phyloP scores from a whole-genome alignment of 2,888 invertebrate species.

The Melinopterus prodromus region DNA sequence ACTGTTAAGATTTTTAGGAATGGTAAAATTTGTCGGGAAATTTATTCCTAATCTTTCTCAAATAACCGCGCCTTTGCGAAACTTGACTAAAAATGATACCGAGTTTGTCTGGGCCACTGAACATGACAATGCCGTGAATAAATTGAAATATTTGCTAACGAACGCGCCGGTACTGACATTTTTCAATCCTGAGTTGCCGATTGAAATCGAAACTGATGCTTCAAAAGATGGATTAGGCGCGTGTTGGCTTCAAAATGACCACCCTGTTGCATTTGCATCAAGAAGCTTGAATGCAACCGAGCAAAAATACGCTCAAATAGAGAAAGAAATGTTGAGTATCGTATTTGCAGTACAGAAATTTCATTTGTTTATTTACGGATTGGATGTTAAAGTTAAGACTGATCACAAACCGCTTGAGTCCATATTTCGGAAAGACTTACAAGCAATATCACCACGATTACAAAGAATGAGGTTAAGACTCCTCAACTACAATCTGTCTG shows the following conservation, averaged over 20 bases:
- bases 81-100: conserved; percentile 45
- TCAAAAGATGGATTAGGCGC: conserved; percentile 43
- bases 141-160: conserved; percentile 43
- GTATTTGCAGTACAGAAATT: conserved; percentile 46
- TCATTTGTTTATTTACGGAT: conserved; percentile 49
- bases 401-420: conserved; percentile 52
- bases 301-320: conserved; percentile 41
- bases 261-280: conserved; percentile 46
- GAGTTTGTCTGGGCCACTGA: conserved; percentile 40
- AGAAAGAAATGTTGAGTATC: conserved; percentile 43
- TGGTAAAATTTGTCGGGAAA: conserved; percentile 45
- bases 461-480: conserved; percentile 49
- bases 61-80: conserved; percentile 38
- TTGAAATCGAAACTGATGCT: conserved; percentile 42
- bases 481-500: conserved; percentile 44
- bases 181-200: conserved; percentile 40
- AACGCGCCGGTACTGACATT: conserved; percentile 39
- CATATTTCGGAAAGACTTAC: conserved; percentile 48
- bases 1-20: conserved; percentile 46
- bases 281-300: conserved; percentile 44
- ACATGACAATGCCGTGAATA: conserved; percentile 40
- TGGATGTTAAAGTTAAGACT: conserved; percentile 43
- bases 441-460: conserved; percentile 44
- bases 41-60: conserved; percentile 41
- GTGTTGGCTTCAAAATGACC: conserved; percentile 41